phyloP scores from a whole-genome alignment of 2,113 vertebrate genomes.

The Bubo blakistoni region DNA sequence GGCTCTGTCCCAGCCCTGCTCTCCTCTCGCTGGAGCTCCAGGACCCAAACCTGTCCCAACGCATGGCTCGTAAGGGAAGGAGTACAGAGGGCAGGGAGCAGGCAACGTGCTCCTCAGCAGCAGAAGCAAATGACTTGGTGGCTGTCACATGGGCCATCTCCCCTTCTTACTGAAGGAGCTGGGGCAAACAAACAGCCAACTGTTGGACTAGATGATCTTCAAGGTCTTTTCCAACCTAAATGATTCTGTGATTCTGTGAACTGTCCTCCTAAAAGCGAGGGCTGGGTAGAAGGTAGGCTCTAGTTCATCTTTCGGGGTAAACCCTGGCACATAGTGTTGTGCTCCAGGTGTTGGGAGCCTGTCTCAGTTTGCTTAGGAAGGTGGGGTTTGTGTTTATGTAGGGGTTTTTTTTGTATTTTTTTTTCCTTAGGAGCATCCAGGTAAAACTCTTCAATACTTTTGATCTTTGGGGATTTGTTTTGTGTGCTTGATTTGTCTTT shows the following conservation, averaged over 20 bases:
- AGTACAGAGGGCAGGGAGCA: background rate
- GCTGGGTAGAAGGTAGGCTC: background rate
- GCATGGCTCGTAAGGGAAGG: background rate
- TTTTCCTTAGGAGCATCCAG: background rate
- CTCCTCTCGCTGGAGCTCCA: background rate
- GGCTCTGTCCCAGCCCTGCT: background rate
- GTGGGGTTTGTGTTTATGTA: background rate
- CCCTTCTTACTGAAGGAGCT: background rate
- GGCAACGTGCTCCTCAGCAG: accelerated
- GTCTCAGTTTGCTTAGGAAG: background rate
- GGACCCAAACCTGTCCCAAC: background rate
- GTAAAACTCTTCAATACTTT: background rate
- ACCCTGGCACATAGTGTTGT: background rate
- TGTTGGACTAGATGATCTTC: too few species aligned
- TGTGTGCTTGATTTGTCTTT: background rate
- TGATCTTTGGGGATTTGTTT: background rate
- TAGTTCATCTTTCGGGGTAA: background rate
- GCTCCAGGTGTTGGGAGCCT: background rate
- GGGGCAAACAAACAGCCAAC: background rate
- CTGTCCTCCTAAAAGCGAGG: background rate
- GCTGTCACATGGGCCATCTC: accelerated
- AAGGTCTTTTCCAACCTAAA: too few species aligned
- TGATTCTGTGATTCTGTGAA: too few species aligned
- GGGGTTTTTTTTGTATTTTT: background rate
- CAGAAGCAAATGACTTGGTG: background rate